A percentile compares a stretch with the other conserved stretches of the same genome.
Evolutionary conservation across 37 sponge, comb jelly and placozoan genomes (phyloP).

Genomic region (Corticium candelabrum): DNA sequence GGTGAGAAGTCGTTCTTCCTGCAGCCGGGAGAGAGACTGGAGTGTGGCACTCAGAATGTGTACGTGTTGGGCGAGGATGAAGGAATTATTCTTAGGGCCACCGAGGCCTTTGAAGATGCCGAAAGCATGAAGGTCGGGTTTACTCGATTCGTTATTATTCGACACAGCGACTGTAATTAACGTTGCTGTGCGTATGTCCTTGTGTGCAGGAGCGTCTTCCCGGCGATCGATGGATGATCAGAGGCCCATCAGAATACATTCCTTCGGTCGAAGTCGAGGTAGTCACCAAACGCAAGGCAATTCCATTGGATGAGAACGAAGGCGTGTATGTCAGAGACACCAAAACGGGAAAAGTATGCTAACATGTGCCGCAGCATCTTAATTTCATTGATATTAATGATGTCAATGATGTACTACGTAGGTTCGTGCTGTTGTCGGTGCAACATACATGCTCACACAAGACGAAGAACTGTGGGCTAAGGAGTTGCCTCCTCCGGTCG

Average conservation of each 20-base stretch:
- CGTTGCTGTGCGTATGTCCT: neutral
- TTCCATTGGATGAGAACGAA: conserved; percentile 97
- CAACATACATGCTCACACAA: conserved; percentile 97
- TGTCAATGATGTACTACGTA: conserved; percentile 2
- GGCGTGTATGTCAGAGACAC: conserved; percentile 97
- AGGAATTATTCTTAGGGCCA: conserved; percentile 87
- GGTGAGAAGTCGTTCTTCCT: conserved; percentile 99
- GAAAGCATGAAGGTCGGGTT: conserved; percentile 52
- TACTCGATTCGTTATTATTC: neutral
- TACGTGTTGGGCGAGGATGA: conserved; percentile 96
- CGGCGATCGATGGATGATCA: conserved; percentile 99
- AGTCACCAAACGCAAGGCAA: conserved; percentile 86
- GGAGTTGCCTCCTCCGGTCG: conserved; percentile 92
- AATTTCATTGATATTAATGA: no score
- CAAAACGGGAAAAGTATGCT: conserved; percentile 85
- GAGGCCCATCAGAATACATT: conserved; percentile 92
- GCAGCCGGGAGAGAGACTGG: conserved; percentile 86
- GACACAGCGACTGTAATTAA: neutral
- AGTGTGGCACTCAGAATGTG: conserved; percentile 95
- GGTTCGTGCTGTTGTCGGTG: conserved; percentile 88
- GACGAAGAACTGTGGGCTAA: conserved; percentile 99
- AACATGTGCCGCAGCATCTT: neutral
- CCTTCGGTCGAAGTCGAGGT: conserved; percentile 95
- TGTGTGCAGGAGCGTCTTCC: conserved; percentile 37
- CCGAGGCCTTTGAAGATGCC: conserved; percentile 59